Evolutionary conservation across 1,140 invertebrate species (phyloP).

Genomic region (Pachypsylla venusta): DNA sequence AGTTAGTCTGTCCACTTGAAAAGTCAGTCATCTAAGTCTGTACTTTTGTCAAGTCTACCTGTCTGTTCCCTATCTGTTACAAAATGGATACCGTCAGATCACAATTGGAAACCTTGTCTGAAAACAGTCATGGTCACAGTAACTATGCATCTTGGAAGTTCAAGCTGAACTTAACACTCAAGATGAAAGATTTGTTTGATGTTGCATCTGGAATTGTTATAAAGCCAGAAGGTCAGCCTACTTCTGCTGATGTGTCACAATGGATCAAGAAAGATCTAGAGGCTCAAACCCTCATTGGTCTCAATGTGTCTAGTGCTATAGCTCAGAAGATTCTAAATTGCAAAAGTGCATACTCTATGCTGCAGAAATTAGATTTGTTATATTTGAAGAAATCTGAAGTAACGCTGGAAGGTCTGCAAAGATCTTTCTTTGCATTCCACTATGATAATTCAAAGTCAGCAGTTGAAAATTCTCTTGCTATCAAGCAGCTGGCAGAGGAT

Average conservation of each 20-base stretch:
- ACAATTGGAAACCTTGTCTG: slow-evolving; percentile 18
- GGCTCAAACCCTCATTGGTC: slow-evolving; percentile 22
- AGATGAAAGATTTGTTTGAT: slow-evolving; percentile 18
- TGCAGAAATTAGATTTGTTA: slow-evolving; percentile 18
- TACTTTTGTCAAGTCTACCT: no score
- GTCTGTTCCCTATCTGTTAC: no score
- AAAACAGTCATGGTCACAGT: slow-evolving; percentile 5
- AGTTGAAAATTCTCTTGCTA: slow-evolving; percentile 20
- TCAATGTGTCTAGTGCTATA: slow-evolving; percentile 22
- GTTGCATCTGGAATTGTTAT: slow-evolving; percentile 18
- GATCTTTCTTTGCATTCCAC: slow-evolving; percentile 20
- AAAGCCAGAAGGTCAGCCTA: slow-evolving; percentile 9
- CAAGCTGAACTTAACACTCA: slow-evolving; percentile 21
- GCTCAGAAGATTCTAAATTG: slow-evolving; percentile 20
- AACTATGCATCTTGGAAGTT: slow-evolving; percentile 21
- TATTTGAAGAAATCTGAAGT: slow-evolving; percentile 20
- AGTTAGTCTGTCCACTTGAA: no score
- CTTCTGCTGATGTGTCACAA: background rate
- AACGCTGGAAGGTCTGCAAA: slow-evolving; percentile 18
- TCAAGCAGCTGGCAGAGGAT: slow-evolving; percentile 18
- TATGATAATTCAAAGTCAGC: slow-evolving; percentile 20
- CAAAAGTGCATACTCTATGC: slow-evolving; percentile 20
- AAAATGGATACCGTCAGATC: slow-evolving; percentile 18
- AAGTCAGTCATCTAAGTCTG: no score
- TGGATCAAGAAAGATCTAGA: slow-evolving; percentile 22